These are phyloP conservation scores for Thecocarcelia acutangulata DNA, from an alignment of 2,888 invertebrate genomes.

Conservation along the genomic window DNA sequence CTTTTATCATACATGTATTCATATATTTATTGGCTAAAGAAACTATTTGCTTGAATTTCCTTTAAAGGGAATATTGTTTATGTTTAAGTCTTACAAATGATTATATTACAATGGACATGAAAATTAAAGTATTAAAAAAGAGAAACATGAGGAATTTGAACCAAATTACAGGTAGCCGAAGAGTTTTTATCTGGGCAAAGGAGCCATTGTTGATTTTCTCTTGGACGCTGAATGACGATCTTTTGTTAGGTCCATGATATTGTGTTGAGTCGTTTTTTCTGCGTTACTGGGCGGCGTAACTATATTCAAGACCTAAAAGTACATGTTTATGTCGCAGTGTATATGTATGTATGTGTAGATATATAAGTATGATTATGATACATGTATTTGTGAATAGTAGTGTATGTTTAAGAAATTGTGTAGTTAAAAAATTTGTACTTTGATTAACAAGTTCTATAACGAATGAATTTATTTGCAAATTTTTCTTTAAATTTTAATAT, in stretches of 20 bases:
- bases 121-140: not conserved
- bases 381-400: no score
- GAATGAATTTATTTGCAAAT: conserved; percentile 27
- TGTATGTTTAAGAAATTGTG: conserved; percentile 41
- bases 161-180: not conserved
- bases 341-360: conserved; percentile 42
- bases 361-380: conserved; percentile 4
- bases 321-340: conserved; percentile 33
- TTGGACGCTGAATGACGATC: conserved; percentile 40
- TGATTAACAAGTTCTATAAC: conserved; percentile 56
- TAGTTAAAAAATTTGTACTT: conserved; percentile 65
- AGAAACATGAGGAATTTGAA: not conserved
- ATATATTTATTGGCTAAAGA: conserved; percentile 17
- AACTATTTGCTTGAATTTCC: not conserved
- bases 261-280: conserved; percentile 53
- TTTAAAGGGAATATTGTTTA: conserved; percentile 12
- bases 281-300: conserved; percentile 55
- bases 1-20: not conserved
- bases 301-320: conserved; percentile 55
- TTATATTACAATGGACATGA: conserved; percentile 61
- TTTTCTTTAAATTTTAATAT: conserved; percentile 70
- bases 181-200: conserved; percentile 76
- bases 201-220: conserved; percentile 75
- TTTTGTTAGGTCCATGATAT: conserved; percentile 65
- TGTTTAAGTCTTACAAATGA: conserved; percentile 55